Evolutionary conservation across 2,113 vertebrate genomes (phyloP).

Genomic region (Eublepharis macularius): DNA sequence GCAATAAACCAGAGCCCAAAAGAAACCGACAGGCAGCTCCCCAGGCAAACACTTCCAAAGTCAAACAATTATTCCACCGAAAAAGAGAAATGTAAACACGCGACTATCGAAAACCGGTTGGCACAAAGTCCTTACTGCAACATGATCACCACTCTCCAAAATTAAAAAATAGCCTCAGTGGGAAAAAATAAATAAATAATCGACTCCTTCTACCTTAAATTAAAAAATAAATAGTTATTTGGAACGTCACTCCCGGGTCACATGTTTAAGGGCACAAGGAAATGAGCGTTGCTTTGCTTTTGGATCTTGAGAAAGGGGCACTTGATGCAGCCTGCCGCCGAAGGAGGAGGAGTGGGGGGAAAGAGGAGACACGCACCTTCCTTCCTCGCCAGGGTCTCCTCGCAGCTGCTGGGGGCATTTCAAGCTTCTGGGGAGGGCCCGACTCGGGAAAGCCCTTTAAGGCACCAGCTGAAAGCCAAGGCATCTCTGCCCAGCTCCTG

Average conservation of each 20-base stretch:
- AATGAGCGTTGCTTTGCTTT: conserved; percentile 69
- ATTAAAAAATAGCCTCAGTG: conserved; percentile 83
- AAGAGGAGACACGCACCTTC: conserved; percentile 25
- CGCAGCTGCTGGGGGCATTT: background rate
- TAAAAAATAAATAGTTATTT: conserved; percentile 84
- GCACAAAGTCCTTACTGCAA: conserved; percentile 82
- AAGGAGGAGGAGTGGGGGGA: conserved; percentile 59
- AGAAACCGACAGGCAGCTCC: conserved; percentile 74
- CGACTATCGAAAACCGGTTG: conserved; percentile 81
- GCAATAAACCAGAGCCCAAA: conserved; percentile 78
- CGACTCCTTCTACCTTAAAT: conserved; percentile 85
- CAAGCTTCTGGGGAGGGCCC: conserved; percentile 14
- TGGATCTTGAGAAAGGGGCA: conserved; percentile 87
- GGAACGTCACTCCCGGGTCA: conserved; percentile 81
- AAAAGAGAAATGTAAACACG: conserved; percentile 79
- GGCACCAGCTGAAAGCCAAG: conserved; percentile 36
- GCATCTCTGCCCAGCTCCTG: background rate
- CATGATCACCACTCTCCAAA: conserved; percentile 80
- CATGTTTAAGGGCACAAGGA: conserved; percentile 91
- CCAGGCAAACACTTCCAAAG: conserved; percentile 86
- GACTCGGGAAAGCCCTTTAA: conserved; percentile 22
- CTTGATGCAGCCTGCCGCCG: conserved; percentile 71
- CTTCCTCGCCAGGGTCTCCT: conserved; percentile 27
- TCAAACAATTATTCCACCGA: conserved; percentile 80
- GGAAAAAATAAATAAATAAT: conserved; percentile 75